These are phyloP conservation scores for Eleginops maclovinus DNA, from an alignment of 2,113 vertebrate species.

Conservation along the genomic window DNA sequence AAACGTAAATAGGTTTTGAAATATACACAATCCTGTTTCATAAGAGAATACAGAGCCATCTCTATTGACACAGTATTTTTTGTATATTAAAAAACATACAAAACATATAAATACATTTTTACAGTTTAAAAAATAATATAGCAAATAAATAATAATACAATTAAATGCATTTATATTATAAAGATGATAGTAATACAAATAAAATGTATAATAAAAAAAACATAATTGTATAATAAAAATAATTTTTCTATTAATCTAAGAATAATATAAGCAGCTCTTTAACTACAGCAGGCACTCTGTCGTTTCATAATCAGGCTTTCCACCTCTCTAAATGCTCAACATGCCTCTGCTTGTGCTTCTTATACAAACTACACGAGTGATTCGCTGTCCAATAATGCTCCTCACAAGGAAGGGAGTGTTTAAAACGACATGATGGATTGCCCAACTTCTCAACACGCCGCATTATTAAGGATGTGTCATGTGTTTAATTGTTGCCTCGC, in stretches of 20 bases:
- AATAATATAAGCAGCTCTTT: background rate
- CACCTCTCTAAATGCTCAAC: constrained; percentile 24
- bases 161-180: background rate
- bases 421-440: constrained; percentile 59
- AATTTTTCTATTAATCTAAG: background rate
- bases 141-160: background rate
- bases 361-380: constrained; percentile 56
- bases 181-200: background rate
- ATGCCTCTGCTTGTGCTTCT: constrained; percentile 48
- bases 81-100: background rate
- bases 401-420: constrained; percentile 45
- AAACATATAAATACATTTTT: no score
- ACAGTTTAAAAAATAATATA: no score
- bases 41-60: background rate
- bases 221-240: background rate
- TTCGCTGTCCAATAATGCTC: constrained; percentile 47
- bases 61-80: background rate
- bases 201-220: background rate
- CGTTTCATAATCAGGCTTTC: constrained; percentile 1
- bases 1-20: background rate
- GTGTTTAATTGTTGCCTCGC: constrained; percentile 58
- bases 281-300: background rate
- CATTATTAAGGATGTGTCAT: constrained; percentile 67
- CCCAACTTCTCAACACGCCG: constrained; percentile 45
- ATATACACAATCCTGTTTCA: background rate